Base-by-base conservation (phyloP, 1,140 invertebrate species). In the Nebria ingens region DNA sequence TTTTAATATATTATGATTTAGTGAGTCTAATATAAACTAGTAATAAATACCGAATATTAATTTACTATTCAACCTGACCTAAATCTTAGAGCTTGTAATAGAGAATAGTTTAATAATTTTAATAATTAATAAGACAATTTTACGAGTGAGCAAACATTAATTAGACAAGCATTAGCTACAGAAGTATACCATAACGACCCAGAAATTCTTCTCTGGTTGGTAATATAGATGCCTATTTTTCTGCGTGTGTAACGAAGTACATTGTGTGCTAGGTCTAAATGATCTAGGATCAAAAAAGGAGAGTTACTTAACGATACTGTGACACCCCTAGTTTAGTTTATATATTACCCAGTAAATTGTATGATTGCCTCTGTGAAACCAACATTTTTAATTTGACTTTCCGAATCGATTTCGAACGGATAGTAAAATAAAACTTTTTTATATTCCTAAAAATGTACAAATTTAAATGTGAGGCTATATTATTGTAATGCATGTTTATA, bases 171-270 rank as follows among this genome's bases (percentile, higher is more conserved):
- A n/a, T n/a, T n/a, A n/a, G n/a, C n/a, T n/a, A n/a, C n/a, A n/a
- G n/a, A n/a, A n/a, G n/a, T 65, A 76, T 81, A 94, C 92, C 87
- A 97, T 80, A 53, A 93, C 83, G 74, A 96, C 85, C 91, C 92
- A 96, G 68, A 85, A 93, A 63, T 86, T 78, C 63, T 79, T 77
- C 71, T 96, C 93, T 3, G 91, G 84, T 73, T 93, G 81, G 67
- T 83, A 85, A 70, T 91, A 93, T 21, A 94, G 75, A 66, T 93
- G 90, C 58, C 88, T 79, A 51, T 86, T 87, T 70, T 93, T 93
- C 64, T 91, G 85, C 15, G 91, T 96, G 66, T 94, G 89, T 52
- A 95, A 71, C 56, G 85, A 84, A 73, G 92, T 84, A 72, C 92
- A 91, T 51, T 77, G 73, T 64, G 85, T 79, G 58, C 84, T 82